Evolutionary conservation across 2,797 vertebrate genomes (phyloP).

Genomic region (Vireo griseus): DNA sequence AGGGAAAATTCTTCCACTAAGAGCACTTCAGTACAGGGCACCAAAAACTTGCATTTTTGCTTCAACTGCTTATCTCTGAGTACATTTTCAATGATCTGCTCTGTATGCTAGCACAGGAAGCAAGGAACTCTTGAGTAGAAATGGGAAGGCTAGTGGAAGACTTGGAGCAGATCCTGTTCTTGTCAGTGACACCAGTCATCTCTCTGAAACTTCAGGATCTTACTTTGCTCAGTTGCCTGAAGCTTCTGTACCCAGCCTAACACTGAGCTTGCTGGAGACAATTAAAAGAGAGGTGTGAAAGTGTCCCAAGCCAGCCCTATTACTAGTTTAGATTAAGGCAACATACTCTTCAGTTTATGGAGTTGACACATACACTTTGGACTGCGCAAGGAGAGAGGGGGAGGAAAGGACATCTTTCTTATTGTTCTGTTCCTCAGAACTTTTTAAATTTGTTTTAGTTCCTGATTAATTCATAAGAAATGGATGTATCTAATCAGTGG

Average conservation of each 20-base stretch:
- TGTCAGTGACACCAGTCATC: not conserved
- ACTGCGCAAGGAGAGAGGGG: not conserved
- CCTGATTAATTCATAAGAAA: slow-evolving; percentile 24
- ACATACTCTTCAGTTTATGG: not conserved
- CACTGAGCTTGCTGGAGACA: not conserved
- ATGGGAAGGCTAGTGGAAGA: not conserved
- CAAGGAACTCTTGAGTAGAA: not conserved
- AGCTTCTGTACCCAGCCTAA: not conserved
- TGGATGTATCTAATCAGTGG: slow-evolving; percentile 12
- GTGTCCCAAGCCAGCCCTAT: not conserved
- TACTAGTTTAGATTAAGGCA: not conserved
- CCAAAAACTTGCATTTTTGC: not conserved
- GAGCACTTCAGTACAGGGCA: not conserved
- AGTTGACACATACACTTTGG: not conserved
- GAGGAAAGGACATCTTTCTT: not conserved
- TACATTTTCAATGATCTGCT: not conserved
- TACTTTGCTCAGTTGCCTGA: not conserved
- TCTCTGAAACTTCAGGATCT: not conserved
- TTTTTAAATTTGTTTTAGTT: not conserved
- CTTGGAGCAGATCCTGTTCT: not conserved
- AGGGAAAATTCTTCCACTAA: not conserved
- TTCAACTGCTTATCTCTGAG: not conserved
- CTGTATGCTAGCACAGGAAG: not conserved
- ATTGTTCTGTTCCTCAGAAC: not conserved
- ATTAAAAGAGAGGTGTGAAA: not conserved